phyloP scores from a whole-genome alignment of 2,888 invertebrate species.

The Lasiommata megera region DNA sequence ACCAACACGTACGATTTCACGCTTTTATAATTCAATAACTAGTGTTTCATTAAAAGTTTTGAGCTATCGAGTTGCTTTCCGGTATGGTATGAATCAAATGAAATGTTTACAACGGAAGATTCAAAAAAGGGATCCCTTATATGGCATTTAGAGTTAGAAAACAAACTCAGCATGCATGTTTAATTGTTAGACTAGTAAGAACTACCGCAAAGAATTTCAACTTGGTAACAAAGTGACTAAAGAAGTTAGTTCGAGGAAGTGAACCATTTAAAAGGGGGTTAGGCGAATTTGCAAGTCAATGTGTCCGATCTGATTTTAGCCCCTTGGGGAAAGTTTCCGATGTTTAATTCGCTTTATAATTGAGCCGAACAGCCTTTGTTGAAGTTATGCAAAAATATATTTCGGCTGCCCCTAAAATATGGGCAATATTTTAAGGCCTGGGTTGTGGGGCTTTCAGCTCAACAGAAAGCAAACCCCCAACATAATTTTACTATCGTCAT shows the following conservation, averaged over 20 bases:
- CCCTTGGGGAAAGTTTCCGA: conserved; percentile 28
- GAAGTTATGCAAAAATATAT: conserved; percentile 15
- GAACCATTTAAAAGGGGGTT: conserved; percentile 12
- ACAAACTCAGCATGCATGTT: background rate
- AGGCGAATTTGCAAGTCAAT: conserved; percentile 42
- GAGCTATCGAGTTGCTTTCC: no score
- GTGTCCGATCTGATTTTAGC: conserved; percentile 31
- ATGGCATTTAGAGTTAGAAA: no score
- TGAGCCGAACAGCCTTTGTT: conserved; percentile 14
- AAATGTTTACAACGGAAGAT: no score
- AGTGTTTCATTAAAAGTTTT: no score
- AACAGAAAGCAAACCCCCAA: no score
- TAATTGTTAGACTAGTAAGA: background rate
- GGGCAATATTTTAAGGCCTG: background rate
- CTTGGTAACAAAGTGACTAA: conserved; percentile 5
- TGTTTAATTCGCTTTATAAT: conserved; percentile 27
- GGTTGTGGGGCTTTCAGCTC: background rate
- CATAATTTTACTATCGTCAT: no score
- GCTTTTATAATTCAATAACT: no score
- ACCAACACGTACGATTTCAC: no score
- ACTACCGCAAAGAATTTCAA: background rate
- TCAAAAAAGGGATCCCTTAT: no score
- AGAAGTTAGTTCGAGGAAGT: conserved; percentile 4
- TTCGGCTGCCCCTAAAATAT: background rate
- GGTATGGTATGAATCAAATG: no score